Conservation (phyloP, 1,140 invertebrate genomes). For the Bombus confusus region DNA sequence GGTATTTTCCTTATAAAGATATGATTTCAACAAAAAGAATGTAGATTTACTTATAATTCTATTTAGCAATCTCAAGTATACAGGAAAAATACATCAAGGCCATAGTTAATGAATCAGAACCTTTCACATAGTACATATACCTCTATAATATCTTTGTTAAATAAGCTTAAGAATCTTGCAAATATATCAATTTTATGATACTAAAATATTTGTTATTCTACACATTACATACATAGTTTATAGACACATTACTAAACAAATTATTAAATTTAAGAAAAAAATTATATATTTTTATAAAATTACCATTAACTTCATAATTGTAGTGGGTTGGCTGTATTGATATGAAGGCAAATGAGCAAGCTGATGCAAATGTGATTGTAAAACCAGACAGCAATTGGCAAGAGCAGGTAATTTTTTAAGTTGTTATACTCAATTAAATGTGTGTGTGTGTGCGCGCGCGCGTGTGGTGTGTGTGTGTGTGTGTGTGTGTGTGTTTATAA, state of each 20-base stretch:
- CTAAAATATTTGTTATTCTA: neutral
- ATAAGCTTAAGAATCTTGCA: neutral
- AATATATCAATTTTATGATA: neutral
- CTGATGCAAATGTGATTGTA: slow-evolving; percentile 95
- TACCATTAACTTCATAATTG: slow-evolving; percentile 56
- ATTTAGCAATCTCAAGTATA: neutral
- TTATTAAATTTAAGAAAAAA: neutral
- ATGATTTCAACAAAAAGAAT: neutral
- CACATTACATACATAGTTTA: neutral
- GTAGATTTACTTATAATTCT: neutral
- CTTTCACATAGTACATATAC: slow-evolving; percentile 30
- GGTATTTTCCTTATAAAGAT: no score
- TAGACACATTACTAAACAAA: neutral
- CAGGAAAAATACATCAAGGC: slow-evolving; percentile 31
- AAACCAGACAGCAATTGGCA: slow-evolving; percentile 88
- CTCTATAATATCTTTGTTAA: neutral
- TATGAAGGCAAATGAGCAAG: slow-evolving; percentile 92
- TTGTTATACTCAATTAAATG: slow-evolving; percentile 17
- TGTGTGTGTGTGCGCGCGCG: no score
- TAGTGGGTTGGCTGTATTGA: slow-evolving; percentile 98
- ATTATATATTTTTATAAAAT: slow-evolving; percentile 12
- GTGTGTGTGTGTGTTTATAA: no score
- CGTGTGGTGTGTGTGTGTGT: no score
- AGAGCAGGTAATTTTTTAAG: slow-evolving; percentile 86
- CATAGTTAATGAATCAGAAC: slow-evolving; percentile 4